Base-by-base conservation (phyloP, 2,888 invertebrate genomes). In the Zaprionus lineosus region DNA sequence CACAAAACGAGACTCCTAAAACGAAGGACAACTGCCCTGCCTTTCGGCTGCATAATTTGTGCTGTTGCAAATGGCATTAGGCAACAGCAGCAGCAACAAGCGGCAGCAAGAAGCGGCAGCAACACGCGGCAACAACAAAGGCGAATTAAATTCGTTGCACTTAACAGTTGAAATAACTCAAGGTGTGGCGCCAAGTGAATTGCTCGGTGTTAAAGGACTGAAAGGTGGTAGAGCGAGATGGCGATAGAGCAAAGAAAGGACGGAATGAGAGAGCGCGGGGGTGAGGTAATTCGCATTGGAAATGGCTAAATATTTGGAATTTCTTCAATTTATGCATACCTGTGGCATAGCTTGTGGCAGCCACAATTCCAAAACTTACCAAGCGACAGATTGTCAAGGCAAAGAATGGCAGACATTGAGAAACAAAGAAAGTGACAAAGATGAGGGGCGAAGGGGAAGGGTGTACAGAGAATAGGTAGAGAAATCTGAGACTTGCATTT, bases 131-230 rank as follows among this genome's bases (percentile, higher is more conserved):
- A n/a, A n/a, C n/a, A n/a, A n/a, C n/a, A n/a, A n/a, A n/a, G n/a
- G n/a, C n/a, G 83, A 83, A 79, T 79, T 83, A 79, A 74, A 79
- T 79, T 79, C 79, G 68, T 62, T 71, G 76, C 81, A 71, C 74
- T 76, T 78, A 68, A 63, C 78, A 74, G 76, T 76, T 79, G 78
- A 76, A 83, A 65, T 78, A 77, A 79, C 74, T 66, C 44, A 61
- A 74, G 66, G 71, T 72, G 66, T 72, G 68, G 51, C 64, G 11
- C n/a, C 44, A 43, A 37, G 41, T 15, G 14, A 48, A 48, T 66
- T 46, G 31, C 56, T 9, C 6, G 8, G 6, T 18, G 36, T n/a
- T n/a, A n/a, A n/a, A 19, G 31, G 14, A 40, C n/a, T 21, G 39
- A 31, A 12, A 11, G 3, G 6, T 29, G 39, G 7, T 6, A 15